Evolutionary conservation across 2,888 invertebrate genomes (phyloP), one percentile per base, ranked within the genome.

Genomic region (Cephus nigrinus): DNA sequence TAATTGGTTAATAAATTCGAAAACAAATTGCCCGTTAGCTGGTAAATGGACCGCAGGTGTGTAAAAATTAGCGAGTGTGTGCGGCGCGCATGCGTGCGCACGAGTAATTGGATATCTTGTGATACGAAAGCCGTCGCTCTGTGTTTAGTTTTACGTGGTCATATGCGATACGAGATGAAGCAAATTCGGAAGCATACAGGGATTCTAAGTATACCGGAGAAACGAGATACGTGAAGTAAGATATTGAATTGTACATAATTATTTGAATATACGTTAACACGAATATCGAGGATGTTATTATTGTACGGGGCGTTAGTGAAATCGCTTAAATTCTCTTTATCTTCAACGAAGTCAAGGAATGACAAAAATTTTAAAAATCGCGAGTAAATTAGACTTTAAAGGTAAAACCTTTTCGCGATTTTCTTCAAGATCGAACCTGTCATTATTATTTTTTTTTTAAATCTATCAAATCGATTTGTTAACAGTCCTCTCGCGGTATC

Each of bases 141-240:
- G 86, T 86, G 82, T 84, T 86, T 86, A 86, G 84, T 86, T 86
- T 85, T 86, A 86, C 83, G 81, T 83, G 82, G 86, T 85, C 83
- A 85, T 88, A 85, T 88, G 87, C 88, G 86, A 85, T 84, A 82
- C 84, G 85, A 86, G 85, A 88, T 85, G 86, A 90, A 88, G 88
- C 91, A 91, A 91, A 91, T 91, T 91, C 91, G 91, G 91, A 91
- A 90, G 88, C 88, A 91, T 91, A 91, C 91, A 91, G 91, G 91
- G 91, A 90, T 89, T 81, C 82, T 81, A 87, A 85, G 87, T 88
- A 87, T 87, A 86, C 84, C 40, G 71, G 74, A 74, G 34, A 35
- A 35, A 35, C 15, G n/a, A 36, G 35, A 36, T 34, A 36, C 32
- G 35, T 31, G 15, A 33, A 74, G 33, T 36, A 36, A 74, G 74